Conservation (phyloP, 2,888 invertebrate species). For the Teleogryllus oceanicus region DNA sequence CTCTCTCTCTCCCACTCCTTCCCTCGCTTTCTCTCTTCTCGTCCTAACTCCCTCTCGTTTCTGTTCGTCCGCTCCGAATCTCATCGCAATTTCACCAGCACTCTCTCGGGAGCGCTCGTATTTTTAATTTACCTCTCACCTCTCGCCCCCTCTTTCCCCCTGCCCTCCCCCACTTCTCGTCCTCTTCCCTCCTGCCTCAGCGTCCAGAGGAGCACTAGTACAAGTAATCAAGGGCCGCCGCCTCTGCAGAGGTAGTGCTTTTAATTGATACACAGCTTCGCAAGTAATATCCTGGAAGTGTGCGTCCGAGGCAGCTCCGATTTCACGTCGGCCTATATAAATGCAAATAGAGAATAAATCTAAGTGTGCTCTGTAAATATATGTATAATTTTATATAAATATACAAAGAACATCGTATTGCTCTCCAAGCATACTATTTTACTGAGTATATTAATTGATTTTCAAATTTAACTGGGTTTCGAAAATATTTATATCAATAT, state of each 20-base stretch:
- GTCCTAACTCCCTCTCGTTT: background rate
- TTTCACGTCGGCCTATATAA: background rate
- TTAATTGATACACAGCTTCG: background rate
- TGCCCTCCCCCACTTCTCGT: background rate
- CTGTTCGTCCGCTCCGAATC: background rate
- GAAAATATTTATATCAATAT: too few relatives aligned
- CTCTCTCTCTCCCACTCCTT: background rate
- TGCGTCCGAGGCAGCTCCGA: background rate
- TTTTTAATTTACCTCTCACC: slow-evolving; percentile 7
- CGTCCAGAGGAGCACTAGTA: background rate
- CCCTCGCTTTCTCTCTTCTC: background rate
- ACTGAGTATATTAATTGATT: too few relatives aligned
- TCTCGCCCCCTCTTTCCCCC: background rate
- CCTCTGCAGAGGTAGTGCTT: background rate
- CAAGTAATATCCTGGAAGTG: too few relatives aligned
- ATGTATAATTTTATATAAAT: too few relatives aligned
- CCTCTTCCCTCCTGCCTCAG: background rate
- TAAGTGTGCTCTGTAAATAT: too few relatives aligned
- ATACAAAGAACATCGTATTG: too few relatives aligned
- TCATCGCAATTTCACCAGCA: background rate
- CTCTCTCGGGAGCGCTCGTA: slow-evolving; percentile 5
- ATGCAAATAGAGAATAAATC: background rate
- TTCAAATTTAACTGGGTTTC: too few relatives aligned
- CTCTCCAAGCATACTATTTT: too few relatives aligned
- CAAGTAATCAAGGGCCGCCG: background rate